Conservation (phyloP, 2,113 vertebrate species). For the Mustela nigripes region DNA sequence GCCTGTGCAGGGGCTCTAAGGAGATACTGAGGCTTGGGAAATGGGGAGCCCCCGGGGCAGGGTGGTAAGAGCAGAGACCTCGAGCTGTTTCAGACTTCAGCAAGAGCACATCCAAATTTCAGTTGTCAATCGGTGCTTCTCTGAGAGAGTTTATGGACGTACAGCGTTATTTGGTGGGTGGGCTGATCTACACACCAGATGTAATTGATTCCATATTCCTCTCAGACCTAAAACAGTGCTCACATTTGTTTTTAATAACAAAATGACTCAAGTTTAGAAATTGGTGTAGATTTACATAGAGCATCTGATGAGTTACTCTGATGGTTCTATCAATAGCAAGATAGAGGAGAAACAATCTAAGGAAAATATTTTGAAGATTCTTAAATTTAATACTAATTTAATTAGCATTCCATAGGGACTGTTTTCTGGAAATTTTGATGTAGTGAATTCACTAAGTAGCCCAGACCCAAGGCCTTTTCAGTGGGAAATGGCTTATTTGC, state of each 20-base stretch:
- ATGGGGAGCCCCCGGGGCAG: not conserved
- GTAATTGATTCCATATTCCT: slow-evolving; percentile 47
- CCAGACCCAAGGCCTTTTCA: not conserved
- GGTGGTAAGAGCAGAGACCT: not conserved
- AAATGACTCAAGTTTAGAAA: slow-evolving; percentile 48
- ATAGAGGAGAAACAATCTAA: slow-evolving; percentile 17
- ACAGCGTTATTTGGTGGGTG: not conserved
- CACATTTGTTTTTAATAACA: slow-evolving; percentile 54
- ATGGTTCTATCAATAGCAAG: not conserved
- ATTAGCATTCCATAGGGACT: slow-evolving; percentile 31
- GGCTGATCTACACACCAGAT: not conserved
- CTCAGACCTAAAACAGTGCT: not conserved
- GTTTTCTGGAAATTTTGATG: slow-evolving; percentile 11
- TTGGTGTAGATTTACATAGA: not conserved
- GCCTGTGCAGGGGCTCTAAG: slow-evolving; percentile 50
- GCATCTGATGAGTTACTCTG: not conserved
- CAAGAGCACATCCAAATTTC: not conserved
- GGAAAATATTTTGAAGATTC: not conserved
- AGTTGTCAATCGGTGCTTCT: not conserved
- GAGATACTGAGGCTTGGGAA: slow-evolving; percentile 59
- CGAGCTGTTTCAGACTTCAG: not conserved
- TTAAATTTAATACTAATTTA: slow-evolving; percentile 61
- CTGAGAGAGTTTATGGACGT: not conserved
- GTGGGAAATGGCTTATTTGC: not conserved
- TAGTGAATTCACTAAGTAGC: not conserved